These are phyloP conservation scores for Porphyrio hochstetteri DNA, from an alignment of 2,113 vertebrate genomes.

Conservation along the genomic window DNA sequence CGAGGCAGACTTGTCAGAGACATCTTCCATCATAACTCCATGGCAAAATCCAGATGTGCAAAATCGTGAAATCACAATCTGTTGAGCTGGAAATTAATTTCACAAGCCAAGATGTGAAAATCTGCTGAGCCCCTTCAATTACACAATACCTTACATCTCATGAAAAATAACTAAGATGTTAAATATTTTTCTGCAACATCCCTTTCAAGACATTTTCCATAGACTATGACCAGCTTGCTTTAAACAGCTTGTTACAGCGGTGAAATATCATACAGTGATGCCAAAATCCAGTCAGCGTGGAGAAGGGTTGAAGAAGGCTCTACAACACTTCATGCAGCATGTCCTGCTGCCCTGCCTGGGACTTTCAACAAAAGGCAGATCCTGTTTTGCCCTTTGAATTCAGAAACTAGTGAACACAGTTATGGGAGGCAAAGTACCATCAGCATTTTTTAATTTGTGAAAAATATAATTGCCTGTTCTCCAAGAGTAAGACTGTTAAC, in stretches of 20 bases:
- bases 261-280: neutral
- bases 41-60: constrained; percentile 35
- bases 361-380: neutral
- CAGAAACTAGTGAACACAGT: neutral
- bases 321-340: neutral
- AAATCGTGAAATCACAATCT: neutral
- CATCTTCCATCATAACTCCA: neutral
- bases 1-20: neutral
- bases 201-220: neutral
- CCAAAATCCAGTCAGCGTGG: neutral
- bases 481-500: neutral
- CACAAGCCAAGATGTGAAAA: constrained; percentile 24
- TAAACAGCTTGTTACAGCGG: neutral
- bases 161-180: neutral
- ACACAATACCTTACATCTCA: constrained; percentile 3
- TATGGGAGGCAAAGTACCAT: neutral
- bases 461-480: neutral
- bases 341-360: neutral
- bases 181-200: neutral
- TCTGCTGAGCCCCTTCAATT: neutral
- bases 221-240: neutral
- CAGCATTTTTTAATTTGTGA: constrained; percentile 3
- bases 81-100: constrained; percentile 23
- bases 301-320: neutral
- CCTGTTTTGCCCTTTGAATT: constrained; percentile 5